phyloP scores from a whole-genome alignment of 2,888 invertebrate genomes.

The Erynnis tages region DNA sequence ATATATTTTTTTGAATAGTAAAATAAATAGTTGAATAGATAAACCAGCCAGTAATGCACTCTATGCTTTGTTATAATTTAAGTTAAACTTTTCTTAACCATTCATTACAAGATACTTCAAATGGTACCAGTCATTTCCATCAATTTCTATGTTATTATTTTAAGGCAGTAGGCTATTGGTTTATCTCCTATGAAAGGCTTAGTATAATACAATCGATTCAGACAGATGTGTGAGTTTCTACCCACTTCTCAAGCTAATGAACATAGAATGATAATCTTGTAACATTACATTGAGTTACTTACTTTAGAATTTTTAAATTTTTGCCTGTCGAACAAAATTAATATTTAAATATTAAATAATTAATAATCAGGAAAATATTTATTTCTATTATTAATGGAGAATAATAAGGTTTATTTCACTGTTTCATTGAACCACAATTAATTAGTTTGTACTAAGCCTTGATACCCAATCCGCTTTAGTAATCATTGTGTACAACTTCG shows the following conservation, averaged over 20 bases:
- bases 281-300: too few relatives aligned
- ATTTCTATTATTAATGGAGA: too few relatives aligned
- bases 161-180: background rate
- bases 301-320: too few relatives aligned
- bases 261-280: too few relatives aligned
- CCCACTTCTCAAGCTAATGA: too few relatives aligned
- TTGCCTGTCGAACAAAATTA: too few relatives aligned
- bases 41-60: conserved; percentile 6
- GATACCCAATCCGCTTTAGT: conserved; percentile 4
- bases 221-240: too few relatives aligned
- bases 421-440: too few relatives aligned
- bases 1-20: background rate
- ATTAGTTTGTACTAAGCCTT: conserved; percentile 21
- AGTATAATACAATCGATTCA: too few relatives aligned
- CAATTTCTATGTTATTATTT: background rate
- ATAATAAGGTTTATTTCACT: too few relatives aligned
- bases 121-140: conserved; percentile 22
- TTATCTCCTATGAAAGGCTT: conserved; percentile 5
- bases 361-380: too few relatives aligned
- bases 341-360: too few relatives aligned
- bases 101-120: conserved; percentile 31
- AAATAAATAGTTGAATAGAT: background rate
- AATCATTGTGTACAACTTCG: background rate
- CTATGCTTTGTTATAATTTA: conserved; percentile 26
- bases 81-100: conserved; percentile 23